Percentiles rank a stretch among this genome's conserved stretches.
Evolutionary conservation across 1,140 invertebrate genomes (phyloP).

Genomic region (Ceratina australensis): DNA sequence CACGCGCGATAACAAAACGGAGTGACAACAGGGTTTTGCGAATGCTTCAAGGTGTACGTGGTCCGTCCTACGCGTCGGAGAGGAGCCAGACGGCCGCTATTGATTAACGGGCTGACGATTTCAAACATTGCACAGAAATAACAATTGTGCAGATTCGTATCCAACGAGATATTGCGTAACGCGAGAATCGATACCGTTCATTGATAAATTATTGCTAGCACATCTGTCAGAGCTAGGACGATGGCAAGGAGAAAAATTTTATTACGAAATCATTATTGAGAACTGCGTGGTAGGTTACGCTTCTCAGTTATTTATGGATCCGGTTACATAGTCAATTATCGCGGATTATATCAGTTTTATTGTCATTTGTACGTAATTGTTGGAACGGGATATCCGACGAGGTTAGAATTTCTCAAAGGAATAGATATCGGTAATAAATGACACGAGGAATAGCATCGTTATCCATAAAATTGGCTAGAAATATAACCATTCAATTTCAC

Average conservation of each 20-base stretch:
- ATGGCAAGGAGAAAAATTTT: background rate
- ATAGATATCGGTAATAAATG: no score
- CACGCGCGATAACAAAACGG: background rate
- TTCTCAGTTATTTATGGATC: no score
- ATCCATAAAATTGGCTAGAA: no score
- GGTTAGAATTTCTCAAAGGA: no score
- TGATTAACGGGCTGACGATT: background rate
- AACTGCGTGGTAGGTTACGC: background rate
- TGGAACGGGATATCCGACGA: background rate
- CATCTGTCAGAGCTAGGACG: background rate
- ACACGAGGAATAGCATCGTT: no score
- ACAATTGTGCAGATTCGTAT: background rate
- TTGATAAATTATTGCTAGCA: background rate
- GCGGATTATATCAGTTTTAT: background rate
- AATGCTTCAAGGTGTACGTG: background rate
- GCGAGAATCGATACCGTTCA: background rate
- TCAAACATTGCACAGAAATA: background rate
- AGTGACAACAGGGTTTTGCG: no score
- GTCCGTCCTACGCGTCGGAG: background rate
- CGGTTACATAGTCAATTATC: background rate
- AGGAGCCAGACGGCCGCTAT: background rate
- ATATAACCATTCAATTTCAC: no score
- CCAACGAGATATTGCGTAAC: background rate
- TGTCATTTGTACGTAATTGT: background rate
- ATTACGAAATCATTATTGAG: constrained; percentile 5